Evolutionary conservation across 2,113 vertebrate genomes (phyloP), one percentile per base, ranked within the genome.

Genomic region (Vanacampus margaritifer): DNA sequence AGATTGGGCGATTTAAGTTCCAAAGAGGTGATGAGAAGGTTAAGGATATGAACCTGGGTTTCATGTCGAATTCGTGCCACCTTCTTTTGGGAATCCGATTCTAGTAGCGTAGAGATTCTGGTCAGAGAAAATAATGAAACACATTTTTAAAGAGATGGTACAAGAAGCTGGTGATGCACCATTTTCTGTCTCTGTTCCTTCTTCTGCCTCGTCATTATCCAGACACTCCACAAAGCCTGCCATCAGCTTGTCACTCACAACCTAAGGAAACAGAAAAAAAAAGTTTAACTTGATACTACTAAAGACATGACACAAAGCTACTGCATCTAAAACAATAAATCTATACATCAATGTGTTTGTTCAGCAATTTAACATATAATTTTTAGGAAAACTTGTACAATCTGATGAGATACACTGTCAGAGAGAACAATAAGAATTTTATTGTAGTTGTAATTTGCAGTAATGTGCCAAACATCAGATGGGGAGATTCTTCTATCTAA

Each of bases 211-310:
- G 79, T 99, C 97, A 64, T 90, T 95, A 80, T 98, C 96, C 84
- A 99, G 88, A 88, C 97, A 99, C 74, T 97, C 95, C 73, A 99
- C 96, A 83, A 99, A 99, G 8, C 97, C 97, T 67, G 95, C 93
- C 96, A 99, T 98, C 64, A 99, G 89, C 81, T 95, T 98, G 66
- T 98, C 91, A 80, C 95, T 98, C 72, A 95, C 81, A 82, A 79
- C 84, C 96, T 99, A 72, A 62, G 50, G 68, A 62, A 69, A 68
- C 46, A 14, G 72, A 11, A 59, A 4, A 28, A 12, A 58, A 28
- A 60, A 0, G 13, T 13, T 48, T 2, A 64, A 56, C 7, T 53
- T 57, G 2, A 32, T 65, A 19, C 41, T 16, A 57, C 26, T 8
- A 7, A 57, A 32, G 26, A 32, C 24, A 54, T 14, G 28, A 19